These are phyloP conservation scores for Ispidina picta DNA, from an alignment of 2,797 vertebrate species.

Conservation along the genomic window DNA sequence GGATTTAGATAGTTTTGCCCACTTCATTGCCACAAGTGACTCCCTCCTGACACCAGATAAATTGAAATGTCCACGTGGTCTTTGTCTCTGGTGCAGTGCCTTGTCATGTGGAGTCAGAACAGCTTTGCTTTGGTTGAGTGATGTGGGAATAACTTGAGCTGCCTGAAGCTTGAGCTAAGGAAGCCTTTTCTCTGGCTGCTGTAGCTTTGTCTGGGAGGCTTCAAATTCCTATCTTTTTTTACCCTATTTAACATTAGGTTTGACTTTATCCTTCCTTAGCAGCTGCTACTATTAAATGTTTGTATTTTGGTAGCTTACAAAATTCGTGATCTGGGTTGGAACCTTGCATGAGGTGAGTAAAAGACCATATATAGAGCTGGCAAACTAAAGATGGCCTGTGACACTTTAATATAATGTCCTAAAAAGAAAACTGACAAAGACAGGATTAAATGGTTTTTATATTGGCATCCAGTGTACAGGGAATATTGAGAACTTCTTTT, in stretches of 20 bases:
- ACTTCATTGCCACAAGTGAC: not conserved
- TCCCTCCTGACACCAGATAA: constrained; percentile 30
- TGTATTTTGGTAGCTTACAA: constrained; percentile 73
- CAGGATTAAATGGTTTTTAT: not conserved
- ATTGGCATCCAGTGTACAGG: not conserved
- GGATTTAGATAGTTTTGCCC: not conserved
- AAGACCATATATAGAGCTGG: constrained; percentile 24
- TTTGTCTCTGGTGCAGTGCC: constrained; percentile 19
- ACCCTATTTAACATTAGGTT: not conserved
- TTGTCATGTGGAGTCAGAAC: constrained; percentile 21
- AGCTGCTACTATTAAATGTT: constrained; percentile 66
- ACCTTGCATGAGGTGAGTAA: constrained; percentile 44
- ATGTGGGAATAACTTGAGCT: constrained; percentile 14
- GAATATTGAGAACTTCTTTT: constrained; percentile 17
- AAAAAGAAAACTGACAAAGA: not conserved
- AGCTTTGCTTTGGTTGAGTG: constrained; percentile 32
- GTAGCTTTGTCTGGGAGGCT: constrained; percentile 29
- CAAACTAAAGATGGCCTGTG: constrained; percentile 37
- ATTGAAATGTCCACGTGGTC: not conserved
- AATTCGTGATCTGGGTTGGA: constrained; percentile 65
- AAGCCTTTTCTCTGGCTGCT: constrained; percentile 13
- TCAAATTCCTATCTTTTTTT: not conserved
- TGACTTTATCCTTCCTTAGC: constrained; percentile 50
- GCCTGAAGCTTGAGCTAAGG: constrained; percentile 7
- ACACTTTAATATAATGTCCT: not conserved